Conservation (phyloP, 2,797 vertebrate species). For the Trachurus trachurus region DNA sequence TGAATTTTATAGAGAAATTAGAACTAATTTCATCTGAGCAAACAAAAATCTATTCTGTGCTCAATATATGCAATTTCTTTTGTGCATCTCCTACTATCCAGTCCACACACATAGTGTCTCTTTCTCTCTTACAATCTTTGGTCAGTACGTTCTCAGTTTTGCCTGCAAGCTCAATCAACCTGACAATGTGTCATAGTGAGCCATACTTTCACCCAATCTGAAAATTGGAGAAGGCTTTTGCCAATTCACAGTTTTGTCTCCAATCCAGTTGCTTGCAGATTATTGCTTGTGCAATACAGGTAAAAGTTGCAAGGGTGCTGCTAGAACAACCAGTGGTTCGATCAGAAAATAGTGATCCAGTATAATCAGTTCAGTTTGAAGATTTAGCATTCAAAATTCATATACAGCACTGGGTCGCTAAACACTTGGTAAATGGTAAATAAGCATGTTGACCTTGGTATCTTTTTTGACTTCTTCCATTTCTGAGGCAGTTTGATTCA, state of each 20-base stretch:
- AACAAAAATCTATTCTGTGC: slow-evolving; percentile 3
- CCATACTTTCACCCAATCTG: slow-evolving; percentile 24
- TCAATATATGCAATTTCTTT: not conserved
- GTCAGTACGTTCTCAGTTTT: slow-evolving; percentile 7
- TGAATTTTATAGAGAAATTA: not conserved
- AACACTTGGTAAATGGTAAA: not conserved
- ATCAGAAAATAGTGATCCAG: not conserved
- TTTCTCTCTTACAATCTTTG: not conserved
- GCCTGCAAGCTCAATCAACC: not conserved
- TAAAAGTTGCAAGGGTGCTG: not conserved
- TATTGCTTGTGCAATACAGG: not conserved
- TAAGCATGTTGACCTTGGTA: not conserved
- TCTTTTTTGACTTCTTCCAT: not conserved
- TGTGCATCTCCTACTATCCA: not conserved
- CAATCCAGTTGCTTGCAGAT: slow-evolving; percentile 1
- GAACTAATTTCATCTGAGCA: not conserved
- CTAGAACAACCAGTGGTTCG: not conserved
- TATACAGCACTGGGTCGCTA: not conserved
- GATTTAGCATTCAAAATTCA: not conserved
- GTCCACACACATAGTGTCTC: not conserved
- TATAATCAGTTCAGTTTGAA: not conserved
- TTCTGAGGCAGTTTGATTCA: not conserved
- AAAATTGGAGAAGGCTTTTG: slow-evolving; percentile 5
- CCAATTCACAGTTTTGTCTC: not conserved
- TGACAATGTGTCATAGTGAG: not conserved